Percentiles rank a stretch among this genome's conserved stretches.
phyloP scores from a whole-genome alignment of 2,888 invertebrate genomes.

The Horisme vitalbata region DNA sequence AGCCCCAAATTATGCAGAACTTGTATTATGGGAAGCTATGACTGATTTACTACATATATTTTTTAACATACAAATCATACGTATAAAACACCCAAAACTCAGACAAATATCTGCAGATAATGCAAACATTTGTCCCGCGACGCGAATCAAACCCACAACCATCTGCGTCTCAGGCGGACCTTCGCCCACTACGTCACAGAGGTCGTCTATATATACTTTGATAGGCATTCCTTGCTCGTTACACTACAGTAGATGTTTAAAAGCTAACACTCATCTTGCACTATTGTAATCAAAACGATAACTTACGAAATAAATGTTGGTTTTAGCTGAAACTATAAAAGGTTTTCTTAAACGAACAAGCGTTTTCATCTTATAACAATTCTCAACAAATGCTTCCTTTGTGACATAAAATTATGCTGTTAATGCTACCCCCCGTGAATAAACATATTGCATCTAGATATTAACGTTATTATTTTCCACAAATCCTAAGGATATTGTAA shows the following conservation, averaged over 20 bases:
- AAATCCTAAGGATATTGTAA: constrained; percentile 21
- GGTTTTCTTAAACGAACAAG: constrained; percentile 5
- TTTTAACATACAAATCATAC: too few species aligned
- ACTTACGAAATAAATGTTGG: constrained; percentile 3
- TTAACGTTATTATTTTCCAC: constrained; percentile 29
- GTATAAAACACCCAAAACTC: too few species aligned
- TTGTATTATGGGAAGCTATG: too few species aligned
- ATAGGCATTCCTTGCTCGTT: background rate
- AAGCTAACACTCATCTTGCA: background rate
- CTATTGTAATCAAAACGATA: background rate
- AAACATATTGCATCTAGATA: constrained; percentile 21
- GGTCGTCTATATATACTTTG: too few species aligned
- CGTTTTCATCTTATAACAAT: constrained; percentile 9
- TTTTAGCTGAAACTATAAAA: constrained; percentile 7
- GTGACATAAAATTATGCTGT: constrained; percentile 29
- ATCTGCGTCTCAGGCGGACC: too few species aligned
- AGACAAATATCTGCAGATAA: too few species aligned
- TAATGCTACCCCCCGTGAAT: constrained; percentile 29
- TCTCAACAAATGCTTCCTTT: constrained; percentile 26
- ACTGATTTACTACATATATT: too few species aligned
- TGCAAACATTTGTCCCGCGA: too few species aligned
- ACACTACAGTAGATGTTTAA: background rate
- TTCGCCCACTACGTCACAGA: too few species aligned
- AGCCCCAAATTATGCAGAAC: too few species aligned
- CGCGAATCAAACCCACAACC: too few species aligned